Evolutionary conservation across 2,888 invertebrate genomes (phyloP).

Genomic region (Lacanobia wlatinum): DNA sequence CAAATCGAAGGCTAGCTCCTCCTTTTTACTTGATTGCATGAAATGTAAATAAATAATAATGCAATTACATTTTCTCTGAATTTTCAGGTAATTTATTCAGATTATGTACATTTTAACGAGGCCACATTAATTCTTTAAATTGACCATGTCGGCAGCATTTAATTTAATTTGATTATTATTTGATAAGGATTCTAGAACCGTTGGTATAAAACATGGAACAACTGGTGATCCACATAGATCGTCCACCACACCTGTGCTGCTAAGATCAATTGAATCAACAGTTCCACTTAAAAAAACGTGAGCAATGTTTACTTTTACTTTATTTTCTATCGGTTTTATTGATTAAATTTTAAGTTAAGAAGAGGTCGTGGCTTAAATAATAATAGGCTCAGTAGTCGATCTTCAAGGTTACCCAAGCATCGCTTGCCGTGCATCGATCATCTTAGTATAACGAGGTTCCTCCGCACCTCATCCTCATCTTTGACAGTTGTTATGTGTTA

Average conservation of each 20-base stretch:
- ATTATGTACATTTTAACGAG: background rate
- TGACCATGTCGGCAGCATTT: background rate
- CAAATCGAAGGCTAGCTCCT: too few relatives aligned
- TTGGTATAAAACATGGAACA: slow-evolving; percentile 14
- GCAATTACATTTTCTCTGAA: background rate
- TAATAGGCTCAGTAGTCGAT: too few relatives aligned
- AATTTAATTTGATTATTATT: background rate
- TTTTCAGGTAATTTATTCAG: background rate
- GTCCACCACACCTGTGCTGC: background rate
- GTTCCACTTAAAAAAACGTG: slow-evolving; percentile 4
- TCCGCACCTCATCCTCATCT: too few relatives aligned
- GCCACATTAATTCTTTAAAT: background rate
- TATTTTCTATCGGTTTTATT: background rate
- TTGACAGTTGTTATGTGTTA: too few relatives aligned
- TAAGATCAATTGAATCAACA: background rate
- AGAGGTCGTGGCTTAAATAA: too few relatives aligned
- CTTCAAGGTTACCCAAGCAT: too few relatives aligned
- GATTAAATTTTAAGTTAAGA: background rate
- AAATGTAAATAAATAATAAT: background rate
- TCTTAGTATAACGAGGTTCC: too few relatives aligned
- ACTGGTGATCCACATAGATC: slow-evolving; percentile 6
- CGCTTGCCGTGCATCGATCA: too few relatives aligned
- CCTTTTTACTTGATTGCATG: too few relatives aligned
- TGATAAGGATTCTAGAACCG: background rate
- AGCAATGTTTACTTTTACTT: background rate